phyloP scores from a whole-genome alignment of 2,113 vertebrate species.

The Pygoscelis adeliae region DNA sequence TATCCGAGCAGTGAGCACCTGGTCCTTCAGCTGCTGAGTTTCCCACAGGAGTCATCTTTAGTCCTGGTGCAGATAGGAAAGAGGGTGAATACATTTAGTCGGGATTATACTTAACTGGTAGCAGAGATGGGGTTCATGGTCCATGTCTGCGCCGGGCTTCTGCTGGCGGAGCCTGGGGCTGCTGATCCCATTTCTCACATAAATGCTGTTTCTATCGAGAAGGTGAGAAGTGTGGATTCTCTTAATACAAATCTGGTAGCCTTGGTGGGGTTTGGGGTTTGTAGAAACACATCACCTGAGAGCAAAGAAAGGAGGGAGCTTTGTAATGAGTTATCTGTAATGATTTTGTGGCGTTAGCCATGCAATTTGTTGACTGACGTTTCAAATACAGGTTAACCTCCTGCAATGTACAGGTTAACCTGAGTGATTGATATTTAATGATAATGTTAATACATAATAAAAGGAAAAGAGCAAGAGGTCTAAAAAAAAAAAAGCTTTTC shows the following conservation, averaged over 20 bases:
- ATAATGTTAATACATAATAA: constrained; percentile 6
- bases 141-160: background rate
- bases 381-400: background rate
- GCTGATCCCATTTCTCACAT: background rate
- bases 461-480: background rate
- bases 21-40: constrained; percentile 47
- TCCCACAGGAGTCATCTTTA: constrained; percentile 25
- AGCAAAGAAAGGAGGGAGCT: background rate
- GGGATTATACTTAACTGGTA: background rate
- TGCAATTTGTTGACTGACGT: background rate
- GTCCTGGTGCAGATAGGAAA: constrained; percentile 8
- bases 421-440: constrained; percentile 1
- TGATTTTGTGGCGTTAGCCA: fast-evolving
- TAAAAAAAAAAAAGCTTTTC: background rate
- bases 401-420: background rate
- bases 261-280: background rate
- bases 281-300: background rate
- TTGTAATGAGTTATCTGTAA: background rate
- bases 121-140: background rate
- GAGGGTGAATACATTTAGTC: background rate
- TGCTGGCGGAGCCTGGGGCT: background rate
- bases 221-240: background rate
- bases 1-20: constrained; percentile 47
- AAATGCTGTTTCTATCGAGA: background rate
- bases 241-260: background rate